A percentile compares a stretch with the other conserved stretches of the same genome.
phyloP scores from a whole-genome alignment of 2,888 invertebrate species.

The Sinopyrophorus schimmeli region DNA sequence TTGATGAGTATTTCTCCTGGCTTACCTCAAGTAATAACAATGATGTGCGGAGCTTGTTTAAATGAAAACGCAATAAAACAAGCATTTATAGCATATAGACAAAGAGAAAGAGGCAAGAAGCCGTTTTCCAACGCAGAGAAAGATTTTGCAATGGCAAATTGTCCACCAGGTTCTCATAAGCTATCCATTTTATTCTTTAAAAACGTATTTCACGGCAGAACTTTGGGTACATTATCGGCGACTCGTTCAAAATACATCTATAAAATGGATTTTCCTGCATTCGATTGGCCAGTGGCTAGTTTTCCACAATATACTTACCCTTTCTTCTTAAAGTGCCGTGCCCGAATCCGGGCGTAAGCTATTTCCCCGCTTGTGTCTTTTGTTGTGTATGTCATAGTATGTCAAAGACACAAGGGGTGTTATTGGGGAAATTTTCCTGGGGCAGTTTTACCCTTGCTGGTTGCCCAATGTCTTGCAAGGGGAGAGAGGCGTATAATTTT shows the following conservation, averaged over 20 bases:
- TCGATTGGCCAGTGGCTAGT: conserved; percentile 93
- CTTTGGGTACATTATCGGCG: conserved; percentile 79
- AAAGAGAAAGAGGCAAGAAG: conserved; percentile 65
- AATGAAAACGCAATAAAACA: conserved; percentile 97
- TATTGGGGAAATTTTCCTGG: no score
- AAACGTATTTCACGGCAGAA: conserved; percentile 94
- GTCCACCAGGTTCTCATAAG: conserved; percentile 83
- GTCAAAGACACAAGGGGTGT: no score
- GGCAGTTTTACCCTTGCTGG: no score
- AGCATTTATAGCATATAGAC: conserved; percentile 84
- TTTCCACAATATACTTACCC: conserved; percentile 96
- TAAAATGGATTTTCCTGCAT: conserved; percentile 91
- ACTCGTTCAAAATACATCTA: conserved; percentile 96
- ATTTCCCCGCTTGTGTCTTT: no score
- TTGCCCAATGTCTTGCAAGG: no score
- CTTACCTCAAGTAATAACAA: conserved; percentile 80
- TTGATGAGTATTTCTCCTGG: conserved; percentile 78
- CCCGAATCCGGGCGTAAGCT: no score
- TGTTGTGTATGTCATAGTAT: no score
- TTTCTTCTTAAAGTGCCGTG: no score
- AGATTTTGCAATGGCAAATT: conserved; percentile 79
- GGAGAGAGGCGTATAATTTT: no score
- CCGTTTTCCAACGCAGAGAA: conserved; percentile 77
- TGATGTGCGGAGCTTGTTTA: conserved; percentile 98
- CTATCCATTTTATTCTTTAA: conserved; percentile 83